Percentiles rank a stretch among this genome's conserved stretches.
phyloP scores from a whole-genome alignment of 2,888 invertebrate species.

The Drosophila conformis region DNA sequence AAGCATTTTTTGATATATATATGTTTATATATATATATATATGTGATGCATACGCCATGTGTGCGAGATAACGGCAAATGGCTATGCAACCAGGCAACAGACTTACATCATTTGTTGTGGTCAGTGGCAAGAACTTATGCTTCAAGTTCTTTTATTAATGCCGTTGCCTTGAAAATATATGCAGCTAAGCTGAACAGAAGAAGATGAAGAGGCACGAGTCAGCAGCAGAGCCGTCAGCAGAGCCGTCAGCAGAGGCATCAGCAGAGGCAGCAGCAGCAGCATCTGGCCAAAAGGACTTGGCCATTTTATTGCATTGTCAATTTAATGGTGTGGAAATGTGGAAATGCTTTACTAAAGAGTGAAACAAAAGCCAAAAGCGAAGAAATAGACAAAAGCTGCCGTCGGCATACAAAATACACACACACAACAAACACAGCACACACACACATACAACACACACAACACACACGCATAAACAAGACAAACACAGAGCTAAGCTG shows the following conservation, averaged over 20 bases:
- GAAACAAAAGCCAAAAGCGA: constrained; percentile 27
- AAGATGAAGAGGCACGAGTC: not conserved
- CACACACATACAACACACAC: constrained; percentile 8
- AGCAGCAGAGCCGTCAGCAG: constrained; percentile 7
- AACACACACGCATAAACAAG: constrained; percentile 50
- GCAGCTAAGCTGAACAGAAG: constrained; percentile 23
- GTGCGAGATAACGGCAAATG: constrained; percentile 11
- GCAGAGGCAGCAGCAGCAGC: constrained; percentile 36
- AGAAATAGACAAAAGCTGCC: constrained; percentile 36
- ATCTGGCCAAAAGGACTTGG: constrained; percentile 57
- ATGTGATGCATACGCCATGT: constrained; percentile 38
- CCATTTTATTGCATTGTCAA: constrained; percentile 79
- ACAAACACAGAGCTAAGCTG: constrained; percentile 60
- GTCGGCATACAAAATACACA: constrained; percentile 19
- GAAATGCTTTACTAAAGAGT: constrained; percentile 58
- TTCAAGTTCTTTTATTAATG: constrained; percentile 66
- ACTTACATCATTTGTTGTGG: constrained; percentile 32
- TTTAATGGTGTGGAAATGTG: constrained; percentile 81
- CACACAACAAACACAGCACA: constrained; percentile 14
- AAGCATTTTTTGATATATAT: constrained; percentile 17
- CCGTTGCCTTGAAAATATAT: constrained; percentile 53
- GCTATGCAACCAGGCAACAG: not conserved
- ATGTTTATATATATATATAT: not conserved
- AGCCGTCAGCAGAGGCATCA: constrained; percentile 16
- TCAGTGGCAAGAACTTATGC: constrained; percentile 23